Evolutionary conservation across 2,888 invertebrate species (phyloP), one percentile per base, ranked within the genome.

Genomic region (Spicauda simplicius): DNA sequence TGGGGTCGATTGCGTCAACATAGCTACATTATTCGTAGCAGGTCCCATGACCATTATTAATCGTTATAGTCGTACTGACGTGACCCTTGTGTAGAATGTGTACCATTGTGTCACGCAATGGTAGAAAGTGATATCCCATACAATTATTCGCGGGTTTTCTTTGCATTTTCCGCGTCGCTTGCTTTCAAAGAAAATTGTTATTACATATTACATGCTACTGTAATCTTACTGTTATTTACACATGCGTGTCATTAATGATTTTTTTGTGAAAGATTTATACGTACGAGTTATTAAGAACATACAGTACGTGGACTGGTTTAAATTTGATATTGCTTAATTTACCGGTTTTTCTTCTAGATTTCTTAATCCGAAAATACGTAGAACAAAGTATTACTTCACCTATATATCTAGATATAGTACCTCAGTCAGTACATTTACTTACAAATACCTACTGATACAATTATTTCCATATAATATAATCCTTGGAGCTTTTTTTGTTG

Each of bases 121-220:
- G 67, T 75, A 73, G 76, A 76, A 75, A 76, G 75, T 73, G 67
- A 76, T 71, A 69, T 62, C 60, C 64, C 64, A 69, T 71, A 54
- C 33, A 64, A 70, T 71, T 72, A 69, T 70, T 70, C 57, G 60
- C 64, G 53, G 61, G 59, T 72, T 70, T 72, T 69, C 68, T 69
- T 56, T 57, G 55, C 30, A 25, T 66, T 66, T 62, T 60, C 65
- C 59, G 64, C 53, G 64, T 25, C 52, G 54, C 53, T 66, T 20
- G 20, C 41, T 60, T 45, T 30, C 45, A 58, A 65, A 58, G 65
- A 66, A 60, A 60, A 50, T 33, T 0, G 30, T 60, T 59, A 41
- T 64, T 58, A 58, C 18, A 33, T 54, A 45, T 54, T 59, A 45
- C 50, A 50, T 59, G 33, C 48, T 66, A 33, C 41, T n/a, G 33